These are phyloP conservation scores for Naja naja DNA, from an alignment of 2,113 vertebrate genomes.

Conservation along the genomic window DNA sequence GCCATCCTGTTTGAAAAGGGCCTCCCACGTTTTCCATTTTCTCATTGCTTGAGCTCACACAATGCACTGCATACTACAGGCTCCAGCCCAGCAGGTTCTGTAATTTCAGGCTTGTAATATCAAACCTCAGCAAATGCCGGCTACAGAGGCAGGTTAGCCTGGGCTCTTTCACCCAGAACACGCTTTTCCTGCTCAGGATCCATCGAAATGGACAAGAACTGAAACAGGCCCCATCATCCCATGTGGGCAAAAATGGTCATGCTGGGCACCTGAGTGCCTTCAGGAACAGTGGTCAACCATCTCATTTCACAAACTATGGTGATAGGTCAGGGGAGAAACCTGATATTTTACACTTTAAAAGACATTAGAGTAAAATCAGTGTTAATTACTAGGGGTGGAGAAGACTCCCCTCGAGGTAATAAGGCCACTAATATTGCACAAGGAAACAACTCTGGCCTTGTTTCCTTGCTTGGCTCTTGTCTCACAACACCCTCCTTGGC, in stretches of 20 bases:
- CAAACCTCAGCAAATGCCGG: background rate
- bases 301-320: constrained; percentile 26
- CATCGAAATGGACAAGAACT: background rate
- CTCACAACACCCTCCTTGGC: constrained; percentile 35
- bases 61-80: background rate
- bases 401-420: constrained; percentile 46
- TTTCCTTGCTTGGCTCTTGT: constrained; percentile 36
- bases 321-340: constrained; percentile 47
- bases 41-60: background rate
- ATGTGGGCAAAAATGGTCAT: background rate
- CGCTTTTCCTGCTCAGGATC: background rate
- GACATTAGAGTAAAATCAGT: constrained; percentile 55
- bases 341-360: constrained; percentile 54
- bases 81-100: background rate
- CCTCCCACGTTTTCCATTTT: background rate
- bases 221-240: no score
- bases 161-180: background rate
- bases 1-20: background rate
- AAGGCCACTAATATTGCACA: constrained; percentile 58
- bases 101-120: background rate
- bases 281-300: constrained; percentile 21
- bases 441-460: constrained; percentile 36
- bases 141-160: background rate
- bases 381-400: constrained; percentile 51
- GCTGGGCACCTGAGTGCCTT: constrained; percentile 15